Conservation (phyloP, 2,797 vertebrate genomes). For the Kryptolebias ocellatus region DNA sequence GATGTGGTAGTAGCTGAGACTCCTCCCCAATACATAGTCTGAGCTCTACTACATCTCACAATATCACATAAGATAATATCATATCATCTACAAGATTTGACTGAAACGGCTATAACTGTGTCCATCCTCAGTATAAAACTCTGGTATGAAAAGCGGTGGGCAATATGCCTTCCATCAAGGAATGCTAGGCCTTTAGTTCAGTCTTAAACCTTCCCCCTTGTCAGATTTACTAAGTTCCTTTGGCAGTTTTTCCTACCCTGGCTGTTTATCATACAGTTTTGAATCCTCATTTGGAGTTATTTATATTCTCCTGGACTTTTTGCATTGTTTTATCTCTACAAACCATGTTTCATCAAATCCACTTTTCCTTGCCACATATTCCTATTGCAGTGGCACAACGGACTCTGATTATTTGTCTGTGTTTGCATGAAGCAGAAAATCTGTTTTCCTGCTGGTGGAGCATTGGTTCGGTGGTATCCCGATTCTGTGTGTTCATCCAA, state of each 20-base stretch:
- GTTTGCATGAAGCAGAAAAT: constrained; percentile 56
- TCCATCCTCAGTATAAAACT: no score
- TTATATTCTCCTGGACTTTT: not conserved
- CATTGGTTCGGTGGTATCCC: constrained; percentile 37
- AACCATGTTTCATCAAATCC: not conserved
- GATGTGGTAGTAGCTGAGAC: no score
- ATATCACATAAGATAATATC: no score
- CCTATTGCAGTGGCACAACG: constrained; percentile 24
- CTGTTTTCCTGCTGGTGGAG: constrained; percentile 37
- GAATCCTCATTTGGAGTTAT: not conserved
- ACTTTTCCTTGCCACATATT: not conserved
- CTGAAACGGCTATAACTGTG: no score
- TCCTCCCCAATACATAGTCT: no score
- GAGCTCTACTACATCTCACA: no score
- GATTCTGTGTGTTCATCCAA: constrained; percentile 43
- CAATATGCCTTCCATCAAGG: no score
- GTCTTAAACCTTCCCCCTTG: no score
- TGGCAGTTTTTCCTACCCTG: not conserved
- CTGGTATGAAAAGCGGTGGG: no score
- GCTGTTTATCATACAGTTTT: not conserved
- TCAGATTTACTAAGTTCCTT: no score
- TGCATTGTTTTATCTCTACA: not conserved
- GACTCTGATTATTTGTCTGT: constrained; percentile 53
- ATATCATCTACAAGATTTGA: no score
- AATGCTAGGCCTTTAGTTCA: no score